Conservation (phyloP, 2,113 vertebrate species). For the Nestor notabilis region DNA sequence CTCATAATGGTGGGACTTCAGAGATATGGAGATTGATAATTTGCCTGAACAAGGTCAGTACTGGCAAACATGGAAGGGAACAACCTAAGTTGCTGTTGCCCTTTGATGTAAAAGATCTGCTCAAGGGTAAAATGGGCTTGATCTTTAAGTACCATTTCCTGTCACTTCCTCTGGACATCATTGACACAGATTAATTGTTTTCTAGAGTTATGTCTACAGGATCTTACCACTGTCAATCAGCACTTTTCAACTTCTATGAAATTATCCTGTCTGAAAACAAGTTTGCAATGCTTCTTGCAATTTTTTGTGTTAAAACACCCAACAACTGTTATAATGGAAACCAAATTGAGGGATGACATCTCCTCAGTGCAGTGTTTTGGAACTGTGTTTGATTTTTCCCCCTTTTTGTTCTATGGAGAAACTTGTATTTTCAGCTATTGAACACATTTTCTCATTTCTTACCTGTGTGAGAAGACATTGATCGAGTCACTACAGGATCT, state of each 20-base stretch:
- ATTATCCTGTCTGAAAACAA: neutral
- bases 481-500: neutral
- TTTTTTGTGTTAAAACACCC: neutral
- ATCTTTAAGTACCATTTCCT: neutral
- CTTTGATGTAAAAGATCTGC: neutral
- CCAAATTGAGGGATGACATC: neutral
- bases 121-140: neutral
- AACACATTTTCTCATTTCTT: neutral
- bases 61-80: neutral
- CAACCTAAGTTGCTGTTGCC: neutral
- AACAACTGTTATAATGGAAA: neutral
- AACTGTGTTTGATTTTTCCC: neutral
- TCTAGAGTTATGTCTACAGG: neutral
- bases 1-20: neutral
- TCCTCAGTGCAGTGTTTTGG: neutral
- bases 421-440: neutral
- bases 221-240: neutral
- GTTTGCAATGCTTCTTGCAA: neutral
- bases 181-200: conserved; percentile 14
- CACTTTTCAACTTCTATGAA: conserved; percentile 17
- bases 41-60: neutral
- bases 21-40: neutral
- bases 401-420: neutral
- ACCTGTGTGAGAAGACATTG: neutral
- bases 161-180: neutral